Conservation (phyloP, 2,797 vertebrate species). For the Zalophus californianus region DNA sequence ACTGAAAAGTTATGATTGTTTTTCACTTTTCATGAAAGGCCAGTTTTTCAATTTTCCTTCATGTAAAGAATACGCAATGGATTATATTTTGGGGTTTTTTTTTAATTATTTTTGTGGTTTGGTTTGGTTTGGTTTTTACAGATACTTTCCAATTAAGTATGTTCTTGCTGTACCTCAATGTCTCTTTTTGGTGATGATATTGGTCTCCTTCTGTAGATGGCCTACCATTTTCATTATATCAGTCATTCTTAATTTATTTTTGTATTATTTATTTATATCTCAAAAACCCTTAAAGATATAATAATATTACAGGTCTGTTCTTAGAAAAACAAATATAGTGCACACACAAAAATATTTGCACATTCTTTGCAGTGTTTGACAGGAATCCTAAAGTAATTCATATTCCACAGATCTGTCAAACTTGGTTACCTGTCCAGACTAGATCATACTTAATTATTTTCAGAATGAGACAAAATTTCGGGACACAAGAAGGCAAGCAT, state of each 20-base stretch:
- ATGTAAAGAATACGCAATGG: neutral
- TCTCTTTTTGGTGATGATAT: neutral
- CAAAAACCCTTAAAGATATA: neutral
- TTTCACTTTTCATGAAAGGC: constrained; percentile 29
- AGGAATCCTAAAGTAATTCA: neutral
- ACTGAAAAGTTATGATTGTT: neutral
- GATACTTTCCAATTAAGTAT: neutral
- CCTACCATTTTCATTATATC: neutral
- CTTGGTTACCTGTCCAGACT: neutral
- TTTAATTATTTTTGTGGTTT: neutral
- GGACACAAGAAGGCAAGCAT: neutral
- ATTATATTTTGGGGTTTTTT: neutral
- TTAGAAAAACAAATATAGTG: neutral
- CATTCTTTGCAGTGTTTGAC: neutral
- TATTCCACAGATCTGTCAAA: neutral
- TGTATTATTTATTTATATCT: neutral
- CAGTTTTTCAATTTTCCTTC: neutral
- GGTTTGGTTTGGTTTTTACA: neutral
- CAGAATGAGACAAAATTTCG: neutral
- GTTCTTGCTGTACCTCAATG: neutral
- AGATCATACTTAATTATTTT: neutral
- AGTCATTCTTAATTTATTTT: neutral
- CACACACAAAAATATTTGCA: neutral
- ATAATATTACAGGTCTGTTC: neutral
- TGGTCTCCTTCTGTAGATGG: neutral